phyloP scores from a whole-genome alignment of 1,140 invertebrate species.

The Drosophila simulans region DNA sequence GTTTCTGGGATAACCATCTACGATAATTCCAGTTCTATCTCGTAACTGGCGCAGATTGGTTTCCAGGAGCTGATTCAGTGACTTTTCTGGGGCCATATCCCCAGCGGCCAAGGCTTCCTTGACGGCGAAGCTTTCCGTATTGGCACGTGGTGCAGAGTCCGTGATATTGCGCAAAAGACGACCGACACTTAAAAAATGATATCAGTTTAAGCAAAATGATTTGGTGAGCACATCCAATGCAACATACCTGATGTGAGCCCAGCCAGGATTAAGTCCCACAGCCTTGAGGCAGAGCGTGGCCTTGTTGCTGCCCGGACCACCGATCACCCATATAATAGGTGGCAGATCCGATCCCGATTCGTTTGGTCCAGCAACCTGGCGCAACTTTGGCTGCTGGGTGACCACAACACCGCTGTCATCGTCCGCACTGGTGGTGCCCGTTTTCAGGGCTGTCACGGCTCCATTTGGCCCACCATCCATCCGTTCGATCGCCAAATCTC shows the following conservation, averaged over 20 bases:
- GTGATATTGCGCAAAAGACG: constrained; percentile 89
- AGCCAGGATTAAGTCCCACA: constrained; percentile 88
- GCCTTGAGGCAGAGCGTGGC: constrained; percentile 89
- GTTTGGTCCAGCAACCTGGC: constrained; percentile 65
- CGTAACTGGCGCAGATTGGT: constrained; percentile 85
- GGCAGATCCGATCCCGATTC: constrained; percentile 83
- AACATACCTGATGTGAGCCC: constrained; percentile 89
- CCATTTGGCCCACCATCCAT: constrained; percentile 17
- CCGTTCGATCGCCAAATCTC: constrained; percentile 29
- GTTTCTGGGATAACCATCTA: constrained; percentile 96
- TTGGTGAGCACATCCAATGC: neutral
- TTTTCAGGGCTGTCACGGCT: constrained; percentile 15
- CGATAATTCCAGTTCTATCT: constrained; percentile 89
- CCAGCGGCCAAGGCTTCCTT: constrained; percentile 91
- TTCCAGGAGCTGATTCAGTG: constrained; percentile 89
- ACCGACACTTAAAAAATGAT: constrained; percentile 87
- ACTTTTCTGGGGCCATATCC: constrained; percentile 90
- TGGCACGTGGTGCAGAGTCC: constrained; percentile 86
- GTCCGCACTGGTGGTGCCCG: constrained; percentile 37
- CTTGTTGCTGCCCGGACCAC: constrained; percentile 93
- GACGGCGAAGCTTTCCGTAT: constrained; percentile 85
- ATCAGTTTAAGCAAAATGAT: no score
- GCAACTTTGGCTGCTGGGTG: constrained; percentile 66
- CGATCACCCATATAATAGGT: constrained; percentile 91
- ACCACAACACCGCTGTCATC: constrained; percentile 65